Evolutionary conservation across 2,888 invertebrate genomes (phyloP).

Genomic region (Lepidochitona cinerea): DNA sequence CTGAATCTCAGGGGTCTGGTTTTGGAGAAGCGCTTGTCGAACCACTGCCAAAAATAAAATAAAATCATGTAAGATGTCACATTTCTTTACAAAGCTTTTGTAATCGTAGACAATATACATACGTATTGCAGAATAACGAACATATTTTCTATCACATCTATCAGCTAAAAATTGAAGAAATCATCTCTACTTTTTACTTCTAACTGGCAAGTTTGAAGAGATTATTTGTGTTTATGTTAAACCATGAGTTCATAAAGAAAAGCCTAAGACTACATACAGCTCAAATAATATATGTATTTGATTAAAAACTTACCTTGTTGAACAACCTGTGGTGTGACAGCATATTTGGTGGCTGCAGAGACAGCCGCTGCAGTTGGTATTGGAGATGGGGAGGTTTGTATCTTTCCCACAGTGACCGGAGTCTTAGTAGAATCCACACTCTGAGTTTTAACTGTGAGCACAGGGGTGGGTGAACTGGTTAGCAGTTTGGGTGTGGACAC

Average conservation of each 20-base stretch:
- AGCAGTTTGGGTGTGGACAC: neutral
- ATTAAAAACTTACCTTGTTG: slow-evolving; percentile 89
- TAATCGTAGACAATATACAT: too few relatives aligned
- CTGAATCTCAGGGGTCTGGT: slow-evolving; percentile 91
- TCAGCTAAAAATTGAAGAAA: too few relatives aligned
- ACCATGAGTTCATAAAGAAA: too few relatives aligned
- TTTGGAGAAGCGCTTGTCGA: slow-evolving; percentile 91
- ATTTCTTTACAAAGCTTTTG: too few relatives aligned
- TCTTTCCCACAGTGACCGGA: neutral
- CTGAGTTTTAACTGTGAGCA: slow-evolving; percentile 14
- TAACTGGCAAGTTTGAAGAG: too few relatives aligned
- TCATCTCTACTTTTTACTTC: too few relatives aligned
- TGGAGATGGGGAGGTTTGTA: neutral
- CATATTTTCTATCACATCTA: too few relatives aligned
- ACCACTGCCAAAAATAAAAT: slow-evolving; percentile 79
- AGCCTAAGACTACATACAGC: too few relatives aligned
- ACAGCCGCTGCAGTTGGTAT: neutral
- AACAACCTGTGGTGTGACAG: slow-evolving; percentile 92
- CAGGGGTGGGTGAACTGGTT: slow-evolving; percentile 7
- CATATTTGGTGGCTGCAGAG: slow-evolving; percentile 77
- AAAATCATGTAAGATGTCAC: too few relatives aligned
- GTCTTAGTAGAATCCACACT: neutral
- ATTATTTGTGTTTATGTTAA: too few relatives aligned
- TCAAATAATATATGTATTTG: too few relatives aligned
- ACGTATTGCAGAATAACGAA: too few relatives aligned